A percentile compares a stretch with the other conserved stretches of the same genome.
phyloP scores from a whole-genome alignment of 2,113 vertebrate genomes.

The Myodes glareolus region DNA sequence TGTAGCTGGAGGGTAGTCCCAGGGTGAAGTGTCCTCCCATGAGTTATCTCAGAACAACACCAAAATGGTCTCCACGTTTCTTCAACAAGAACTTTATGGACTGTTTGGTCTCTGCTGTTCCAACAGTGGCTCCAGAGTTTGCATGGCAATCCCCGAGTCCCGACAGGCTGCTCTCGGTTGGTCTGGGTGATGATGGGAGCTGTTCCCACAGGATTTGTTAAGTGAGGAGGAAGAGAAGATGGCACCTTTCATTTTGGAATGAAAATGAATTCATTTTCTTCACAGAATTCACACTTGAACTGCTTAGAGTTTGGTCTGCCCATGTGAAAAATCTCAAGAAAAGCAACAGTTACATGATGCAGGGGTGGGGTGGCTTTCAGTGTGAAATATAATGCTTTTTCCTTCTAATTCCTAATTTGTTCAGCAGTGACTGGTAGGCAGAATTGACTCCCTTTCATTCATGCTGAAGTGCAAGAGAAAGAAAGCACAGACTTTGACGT shows the following conservation, averaged over 20 bases:
- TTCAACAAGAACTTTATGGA: not conserved
- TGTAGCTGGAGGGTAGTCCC: not conserved
- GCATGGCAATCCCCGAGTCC: not conserved
- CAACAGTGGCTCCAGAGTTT: not conserved
- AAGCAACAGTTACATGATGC: not conserved
- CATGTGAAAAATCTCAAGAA: not conserved
- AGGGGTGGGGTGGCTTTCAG: not conserved
- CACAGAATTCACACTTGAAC: not conserved
- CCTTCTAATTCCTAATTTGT: constrained; percentile 43
- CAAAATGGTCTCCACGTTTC: not conserved
- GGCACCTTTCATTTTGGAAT: constrained; percentile 21
- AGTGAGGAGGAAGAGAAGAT: not conserved
- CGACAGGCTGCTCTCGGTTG: not conserved
- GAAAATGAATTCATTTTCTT: constrained; percentile 50
- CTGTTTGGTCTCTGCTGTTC: constrained; percentile 23
- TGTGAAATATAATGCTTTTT: not conserved
- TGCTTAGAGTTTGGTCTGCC: not conserved
- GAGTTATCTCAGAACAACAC: not conserved
- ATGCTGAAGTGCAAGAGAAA: not conserved
- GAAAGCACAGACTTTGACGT: not conserved
- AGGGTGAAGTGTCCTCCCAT: not conserved
- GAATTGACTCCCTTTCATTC: not conserved
- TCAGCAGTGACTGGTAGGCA: not conserved
- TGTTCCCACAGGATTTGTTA: constrained; percentile 10
- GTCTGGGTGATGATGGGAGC: not conserved